Percentiles rank a stretch among this genome's conserved stretches.
phyloP scores from a whole-genome alignment of 2,113 vertebrate genomes.

The Limanda limanda region DNA sequence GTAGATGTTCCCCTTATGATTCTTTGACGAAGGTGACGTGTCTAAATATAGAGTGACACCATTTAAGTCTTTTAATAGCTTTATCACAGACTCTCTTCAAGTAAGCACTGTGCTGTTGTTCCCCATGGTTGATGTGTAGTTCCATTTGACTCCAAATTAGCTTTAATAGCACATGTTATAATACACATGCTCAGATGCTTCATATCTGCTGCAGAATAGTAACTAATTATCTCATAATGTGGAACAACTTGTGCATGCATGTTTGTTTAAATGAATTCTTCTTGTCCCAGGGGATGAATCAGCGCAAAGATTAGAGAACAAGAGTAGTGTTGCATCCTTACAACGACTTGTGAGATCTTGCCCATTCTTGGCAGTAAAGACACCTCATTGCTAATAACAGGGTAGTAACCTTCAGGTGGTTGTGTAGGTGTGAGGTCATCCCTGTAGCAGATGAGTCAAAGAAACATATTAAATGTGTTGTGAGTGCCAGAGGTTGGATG shows the following conservation, averaged over 20 bases:
- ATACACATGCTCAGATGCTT: background rate
- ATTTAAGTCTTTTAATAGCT: background rate
- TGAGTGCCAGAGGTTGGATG: background rate
- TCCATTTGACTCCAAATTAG: background rate
- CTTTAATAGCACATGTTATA: slow-evolving; percentile 7
- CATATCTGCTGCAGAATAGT: slow-evolving; percentile 3
- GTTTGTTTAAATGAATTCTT: background rate
- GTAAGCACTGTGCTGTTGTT: background rate
- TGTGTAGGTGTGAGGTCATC: slow-evolving; percentile 57
- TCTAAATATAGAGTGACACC: too few species aligned
- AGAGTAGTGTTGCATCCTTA: slow-evolving; percentile 8
- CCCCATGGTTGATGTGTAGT: background rate
- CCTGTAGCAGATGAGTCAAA: slow-evolving; percentile 43
- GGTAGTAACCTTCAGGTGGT: slow-evolving; percentile 12
- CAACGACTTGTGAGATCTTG: slow-evolving; percentile 46
- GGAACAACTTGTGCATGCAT: background rate
- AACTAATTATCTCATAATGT: background rate
- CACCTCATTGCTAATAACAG: slow-evolving; percentile 48
- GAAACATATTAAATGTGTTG: slow-evolving; percentile 30
- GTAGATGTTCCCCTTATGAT: too few species aligned
- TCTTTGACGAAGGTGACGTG: too few species aligned
- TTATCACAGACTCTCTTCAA: background rate
- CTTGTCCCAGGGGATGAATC: background rate
- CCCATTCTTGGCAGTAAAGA: slow-evolving; percentile 35
- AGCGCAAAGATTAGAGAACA: slow-evolving; percentile 28